Evolutionary conservation across 2,888 invertebrate species (phyloP).

Genomic region (Troides helena): DNA sequence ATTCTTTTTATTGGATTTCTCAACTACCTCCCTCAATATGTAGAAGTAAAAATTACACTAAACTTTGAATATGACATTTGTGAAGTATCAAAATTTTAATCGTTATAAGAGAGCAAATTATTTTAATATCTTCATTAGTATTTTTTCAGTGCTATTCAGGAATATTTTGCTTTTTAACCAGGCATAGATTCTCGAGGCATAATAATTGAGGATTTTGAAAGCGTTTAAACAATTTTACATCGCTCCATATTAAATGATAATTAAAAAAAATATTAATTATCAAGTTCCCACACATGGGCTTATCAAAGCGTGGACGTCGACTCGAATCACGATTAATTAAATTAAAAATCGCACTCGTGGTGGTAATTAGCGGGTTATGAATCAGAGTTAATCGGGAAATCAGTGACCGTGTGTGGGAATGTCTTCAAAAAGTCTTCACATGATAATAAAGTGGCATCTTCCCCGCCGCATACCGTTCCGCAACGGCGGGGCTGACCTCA

Average conservation of each 20-base stretch:
- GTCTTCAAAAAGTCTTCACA: slow-evolving; percentile 78
- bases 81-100: no score
- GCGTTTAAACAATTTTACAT: not conserved
- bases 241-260: not conserved
- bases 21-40: no score
- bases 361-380: slow-evolving; percentile 73
- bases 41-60: no score
- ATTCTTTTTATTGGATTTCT: not conserved
- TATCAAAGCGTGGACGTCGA: slow-evolving; percentile 40
- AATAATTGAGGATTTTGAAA: no score
- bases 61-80: no score
- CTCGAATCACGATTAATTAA: slow-evolving; percentile 57
- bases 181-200: no score
- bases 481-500: slow-evolving; percentile 67
- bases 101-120: no score
- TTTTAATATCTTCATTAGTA: no score
- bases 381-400: slow-evolving; percentile 74
- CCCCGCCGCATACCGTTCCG: slow-evolving; percentile 75
- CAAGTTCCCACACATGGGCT: slow-evolving; percentile 46
- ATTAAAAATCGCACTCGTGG: slow-evolving; percentile 60
- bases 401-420: slow-evolving; percentile 74
- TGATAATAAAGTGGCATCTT: slow-evolving; percentile 64
- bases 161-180: no score
- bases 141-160: no score
- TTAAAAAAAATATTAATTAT: not conserved